Percentiles rank a stretch among this genome's conserved stretches.
Evolutionary conservation across 2,888 invertebrate species (phyloP).

Genomic region (Pimpla rufipes): DNA sequence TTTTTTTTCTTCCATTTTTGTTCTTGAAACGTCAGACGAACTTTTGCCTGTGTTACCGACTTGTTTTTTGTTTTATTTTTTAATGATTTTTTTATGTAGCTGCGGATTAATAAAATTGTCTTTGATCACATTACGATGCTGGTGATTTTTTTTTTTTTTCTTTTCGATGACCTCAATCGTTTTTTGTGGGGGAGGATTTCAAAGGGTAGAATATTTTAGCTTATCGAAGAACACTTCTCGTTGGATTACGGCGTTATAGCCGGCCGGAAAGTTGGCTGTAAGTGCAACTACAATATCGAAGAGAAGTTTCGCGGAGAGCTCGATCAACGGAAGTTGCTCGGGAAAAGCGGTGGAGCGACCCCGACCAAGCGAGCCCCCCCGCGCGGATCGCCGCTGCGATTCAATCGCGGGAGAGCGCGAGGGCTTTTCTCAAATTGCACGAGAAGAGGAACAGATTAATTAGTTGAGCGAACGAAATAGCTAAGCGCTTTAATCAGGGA

Average conservation of each 20-base stretch:
- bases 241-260: slow-evolving; percentile 12
- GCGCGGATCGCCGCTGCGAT: neutral
- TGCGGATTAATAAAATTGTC: neutral
- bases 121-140: neutral
- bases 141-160: neutral
- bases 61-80: neutral
- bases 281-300: slow-evolving; percentile 29
- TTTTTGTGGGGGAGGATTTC: neutral
- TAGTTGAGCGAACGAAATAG: neutral
- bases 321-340: slow-evolving; percentile 27
- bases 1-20: no score
- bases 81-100: neutral
- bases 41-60: slow-evolving; percentile 10
- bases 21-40: slow-evolving; percentile 1
- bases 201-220: neutral
- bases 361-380: neutral
- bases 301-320: slow-evolving; percentile 18
- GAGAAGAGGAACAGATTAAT: neutral
- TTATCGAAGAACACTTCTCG: neutral
- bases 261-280: slow-evolving; percentile 27
- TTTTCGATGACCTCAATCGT: neutral
- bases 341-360: slow-evolving; percentile 29
- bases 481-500: neutral
- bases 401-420: neutral
- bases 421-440: neutral